Conservation (phyloP, 2,113 vertebrate genomes). For the Callocephalon fimbriatum region DNA sequence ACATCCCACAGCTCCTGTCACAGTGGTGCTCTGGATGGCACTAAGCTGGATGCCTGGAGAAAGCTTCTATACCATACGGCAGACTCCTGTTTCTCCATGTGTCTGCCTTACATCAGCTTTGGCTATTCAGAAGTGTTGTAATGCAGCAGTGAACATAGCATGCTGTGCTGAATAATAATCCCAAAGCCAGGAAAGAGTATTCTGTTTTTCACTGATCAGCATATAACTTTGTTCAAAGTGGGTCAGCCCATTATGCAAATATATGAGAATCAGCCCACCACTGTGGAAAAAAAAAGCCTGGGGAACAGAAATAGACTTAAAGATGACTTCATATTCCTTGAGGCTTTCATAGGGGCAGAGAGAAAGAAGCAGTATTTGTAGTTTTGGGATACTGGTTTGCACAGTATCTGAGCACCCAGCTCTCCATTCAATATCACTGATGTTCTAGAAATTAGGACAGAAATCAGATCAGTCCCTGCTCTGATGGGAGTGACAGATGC, state of each 20-base stretch:
- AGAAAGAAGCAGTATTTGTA: neutral
- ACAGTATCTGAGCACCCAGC: neutral
- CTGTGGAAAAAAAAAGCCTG: constrained; percentile 20
- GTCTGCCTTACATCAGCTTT: neutral
- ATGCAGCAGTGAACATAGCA: neutral
- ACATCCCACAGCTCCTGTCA: neutral
- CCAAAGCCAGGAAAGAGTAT: neutral
- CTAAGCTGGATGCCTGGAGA: neutral
- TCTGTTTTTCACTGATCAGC: constrained; percentile 19
- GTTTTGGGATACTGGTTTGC: neutral
- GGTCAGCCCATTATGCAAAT: constrained; percentile 28
- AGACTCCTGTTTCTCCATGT: neutral
- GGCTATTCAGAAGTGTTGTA: neutral
- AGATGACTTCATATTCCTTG: constrained; percentile 8
- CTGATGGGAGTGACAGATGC: constrained; percentile 41
- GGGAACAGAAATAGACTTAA: constrained; percentile 10
- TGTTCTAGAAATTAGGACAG: constrained; percentile 38
- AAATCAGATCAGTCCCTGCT: neutral
- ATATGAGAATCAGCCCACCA: neutral
- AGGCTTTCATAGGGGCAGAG: neutral
- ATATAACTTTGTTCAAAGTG: constrained; percentile 30
- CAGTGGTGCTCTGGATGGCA: neutral
- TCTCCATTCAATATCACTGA: neutral
- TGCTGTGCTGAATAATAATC: neutral
- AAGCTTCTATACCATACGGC: neutral